Evolutionary conservation across 2,888 invertebrate genomes (phyloP).

Genomic region (Pseudococcus viburni): DNA sequence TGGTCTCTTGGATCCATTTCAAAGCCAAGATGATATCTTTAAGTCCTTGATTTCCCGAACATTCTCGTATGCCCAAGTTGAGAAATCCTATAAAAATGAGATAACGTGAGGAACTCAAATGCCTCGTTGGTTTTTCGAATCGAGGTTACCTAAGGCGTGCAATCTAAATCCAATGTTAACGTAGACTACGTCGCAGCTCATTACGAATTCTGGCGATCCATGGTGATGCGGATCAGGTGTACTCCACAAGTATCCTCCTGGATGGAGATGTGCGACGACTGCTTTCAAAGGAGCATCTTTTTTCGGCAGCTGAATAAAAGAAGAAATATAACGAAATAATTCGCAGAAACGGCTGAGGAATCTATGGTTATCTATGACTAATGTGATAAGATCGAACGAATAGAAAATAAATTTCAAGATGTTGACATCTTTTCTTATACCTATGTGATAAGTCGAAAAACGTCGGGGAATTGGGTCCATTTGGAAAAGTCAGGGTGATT

Average conservation of each 20-base stretch:
- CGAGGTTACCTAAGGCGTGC: conserved; percentile 39
- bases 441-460: no score
- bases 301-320: background rate
- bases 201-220: conserved; percentile 53
- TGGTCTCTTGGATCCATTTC: background rate
- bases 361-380: no score
- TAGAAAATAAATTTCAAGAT: no score
- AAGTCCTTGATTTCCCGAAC: background rate
- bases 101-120: background rate
- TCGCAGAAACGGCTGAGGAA: no score
- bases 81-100: background rate
- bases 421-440: no score
- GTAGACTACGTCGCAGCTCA: conserved; percentile 42
- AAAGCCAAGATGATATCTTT: conserved; percentile 18
- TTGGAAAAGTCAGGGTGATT: no score
- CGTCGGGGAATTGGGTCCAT: no score
- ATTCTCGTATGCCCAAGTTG: background rate
- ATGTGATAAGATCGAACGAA: no score
- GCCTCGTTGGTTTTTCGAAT: no score
- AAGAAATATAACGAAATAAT: no score
- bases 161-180: conserved; percentile 55
- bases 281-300: conserved; percentile 37
- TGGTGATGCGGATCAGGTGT: background rate
- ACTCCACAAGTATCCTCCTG: conserved; percentile 40
- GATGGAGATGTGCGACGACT: conserved; percentile 41